Base-by-base conservation (phyloP, 2,113 vertebrate genomes). In the Xenopus laevis region DNA sequence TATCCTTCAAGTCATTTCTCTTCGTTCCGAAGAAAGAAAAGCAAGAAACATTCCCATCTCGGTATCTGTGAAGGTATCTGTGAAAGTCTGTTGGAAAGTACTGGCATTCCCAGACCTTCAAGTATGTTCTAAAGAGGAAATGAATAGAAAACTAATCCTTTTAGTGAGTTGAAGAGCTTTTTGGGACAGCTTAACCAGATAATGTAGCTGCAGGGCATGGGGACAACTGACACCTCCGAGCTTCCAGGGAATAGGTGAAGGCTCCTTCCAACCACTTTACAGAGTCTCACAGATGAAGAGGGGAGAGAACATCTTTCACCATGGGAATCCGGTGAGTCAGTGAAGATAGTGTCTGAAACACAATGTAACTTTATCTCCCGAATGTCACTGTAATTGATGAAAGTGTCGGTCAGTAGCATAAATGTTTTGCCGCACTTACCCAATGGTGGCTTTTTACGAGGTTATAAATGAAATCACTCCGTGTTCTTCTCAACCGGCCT, bases 211-310 rank as follows among this genome's bases (percentile, higher is more conserved):
- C 70, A 79, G 78, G 82, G 75, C 71, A 78, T 71, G 71, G 40
- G 46, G 33, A 63, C 52, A 79, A 65, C 66, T 83, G 80, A 82
- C 79, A 80, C 72, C 72, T 78, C 72, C 30, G 52, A 71, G 71
- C 78, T 79, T 79, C 62, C 16, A 72, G 80, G 78, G 71, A 81
- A 20, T 79, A 66, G 67, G 78, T 78, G 79, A 81, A 78, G 73
- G 44, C 66, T 76, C 78, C 76, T 79, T 67, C 13, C 7, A 61
- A 74, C 63, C 66, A 78, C 69, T 78, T 64, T 61, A 71, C 61
- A 65, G 69, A 80, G 68, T 27, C 57, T 52, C 67, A 71, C 70
- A 73, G 66, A 61, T 74, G 60, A 66, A 71, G 58, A 20, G 58
- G 33, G 6, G 15, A 60, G 74, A 63, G 59, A 70, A 71, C 74